Percentiles rank a stretch among this genome's conserved stretches.
These are phyloP conservation scores for Cuniculus paca DNA, from an alignment of 2,797 vertebrate species.

Conservation along the genomic window DNA sequence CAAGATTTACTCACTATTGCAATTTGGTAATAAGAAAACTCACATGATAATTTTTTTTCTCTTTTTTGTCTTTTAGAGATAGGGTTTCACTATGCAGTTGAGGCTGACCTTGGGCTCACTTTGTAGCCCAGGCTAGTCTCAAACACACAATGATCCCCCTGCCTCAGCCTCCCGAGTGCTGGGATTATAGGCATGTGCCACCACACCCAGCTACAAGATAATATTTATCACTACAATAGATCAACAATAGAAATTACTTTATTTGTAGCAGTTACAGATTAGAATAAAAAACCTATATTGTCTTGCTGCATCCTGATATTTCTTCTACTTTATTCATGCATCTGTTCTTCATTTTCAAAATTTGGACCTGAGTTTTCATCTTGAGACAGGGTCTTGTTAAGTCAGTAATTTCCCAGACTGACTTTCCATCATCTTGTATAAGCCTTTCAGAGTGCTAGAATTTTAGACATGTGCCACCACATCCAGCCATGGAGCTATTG, in stretches of 20 bases:
- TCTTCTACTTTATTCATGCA: not conserved
- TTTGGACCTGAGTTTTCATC: not conserved
- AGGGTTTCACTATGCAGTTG: too few species aligned
- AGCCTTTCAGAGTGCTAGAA: not conserved
- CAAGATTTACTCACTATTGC: not conserved
- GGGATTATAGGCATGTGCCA: too few species aligned
- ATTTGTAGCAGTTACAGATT: not conserved
- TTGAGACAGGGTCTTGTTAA: not conserved
- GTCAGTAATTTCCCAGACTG: not conserved
- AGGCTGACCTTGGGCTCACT: too few species aligned
- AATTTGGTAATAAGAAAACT: not conserved
- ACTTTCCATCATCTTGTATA: not conserved
- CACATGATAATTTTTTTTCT: too few species aligned
- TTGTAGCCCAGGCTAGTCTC: too few species aligned
- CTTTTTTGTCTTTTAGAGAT: too few species aligned
- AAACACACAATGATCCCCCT: too few species aligned
- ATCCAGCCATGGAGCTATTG: not conserved
- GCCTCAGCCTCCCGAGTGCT: too few species aligned
- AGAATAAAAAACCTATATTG: not conserved
- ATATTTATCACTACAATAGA: not conserved
- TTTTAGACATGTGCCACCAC: not conserved
- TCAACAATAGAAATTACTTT: not conserved
- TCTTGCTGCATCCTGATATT: not conserved
- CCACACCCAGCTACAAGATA: too few species aligned
- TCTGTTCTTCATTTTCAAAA: not conserved